A percentile compares a stretch with the other conserved stretches of the same genome.
phyloP scores from a whole-genome alignment of 1,140 invertebrate genomes.

The Telenomus remus region DNA sequence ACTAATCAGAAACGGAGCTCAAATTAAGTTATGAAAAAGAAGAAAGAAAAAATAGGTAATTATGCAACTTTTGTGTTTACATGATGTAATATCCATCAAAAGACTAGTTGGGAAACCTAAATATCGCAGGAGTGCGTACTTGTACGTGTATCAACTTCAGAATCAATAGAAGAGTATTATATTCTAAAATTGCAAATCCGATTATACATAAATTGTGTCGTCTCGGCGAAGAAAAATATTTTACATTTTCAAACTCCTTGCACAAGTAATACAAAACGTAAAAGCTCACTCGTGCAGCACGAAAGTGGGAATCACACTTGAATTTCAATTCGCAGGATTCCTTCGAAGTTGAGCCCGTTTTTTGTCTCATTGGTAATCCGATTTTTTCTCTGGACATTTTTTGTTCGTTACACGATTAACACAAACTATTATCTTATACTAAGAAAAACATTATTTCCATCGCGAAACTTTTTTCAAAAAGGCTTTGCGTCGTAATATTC shows the following conservation, averaged over 20 bases:
- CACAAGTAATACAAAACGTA: constrained; percentile 37
- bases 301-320: constrained; percentile 46
- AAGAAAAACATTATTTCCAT: no score
- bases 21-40: no score
- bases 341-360: constrained; percentile 15
- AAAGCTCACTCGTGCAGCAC: constrained; percentile 62
- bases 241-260: constrained; percentile 44
- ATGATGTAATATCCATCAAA: no score
- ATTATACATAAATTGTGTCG: constrained; percentile 53
- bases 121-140: neutral
- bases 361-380: constrained; percentile 30
- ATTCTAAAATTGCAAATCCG: constrained; percentile 54
- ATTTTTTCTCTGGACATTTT: constrained; percentile 12
- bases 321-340: constrained; percentile 63
- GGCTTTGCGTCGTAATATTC: no score
- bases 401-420: neutral
- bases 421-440: no score
- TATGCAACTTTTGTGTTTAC: no score
- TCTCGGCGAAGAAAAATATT: constrained; percentile 49
- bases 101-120: constrained; percentile 4
- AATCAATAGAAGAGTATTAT: constrained; percentile 25
- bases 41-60: no score
- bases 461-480: no score
- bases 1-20: no score
- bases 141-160: constrained; percentile 26